Base-by-base conservation (phyloP, 2,113 vertebrate genomes). In the Nyctereutes procyonoides region DNA sequence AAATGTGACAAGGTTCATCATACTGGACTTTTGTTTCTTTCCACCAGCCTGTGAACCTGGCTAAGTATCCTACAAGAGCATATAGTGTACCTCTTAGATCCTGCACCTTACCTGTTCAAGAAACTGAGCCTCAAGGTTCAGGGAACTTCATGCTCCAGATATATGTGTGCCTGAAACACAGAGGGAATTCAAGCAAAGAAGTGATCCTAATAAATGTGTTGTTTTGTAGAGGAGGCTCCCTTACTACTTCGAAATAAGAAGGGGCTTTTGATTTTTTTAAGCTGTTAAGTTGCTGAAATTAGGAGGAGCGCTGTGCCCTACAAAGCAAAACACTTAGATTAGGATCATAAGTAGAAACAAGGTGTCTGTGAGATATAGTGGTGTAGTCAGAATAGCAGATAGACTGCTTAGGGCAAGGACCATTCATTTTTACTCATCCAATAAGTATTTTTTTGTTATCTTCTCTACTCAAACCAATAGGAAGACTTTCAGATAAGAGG, bases 391-490 rank as follows among this genome's bases (percentile, higher is more conserved):
- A 83, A 71, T 65, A 81, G 53, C 43, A 67, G 35, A 81, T 82
- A 80, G 48, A 76, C 56, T 53, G 5, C 43, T 63, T 93, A 95
- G 69, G 56, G 17, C 20, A 95, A 94, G n/a, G 32, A 74, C 56
- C 30, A 38, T 88, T 95, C 38, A 74, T 94, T 93, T 91, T 86
- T 53, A 90, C 76, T 93, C n/a, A 90, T 87, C 20, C 16, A 63
- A 2, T 58, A 76, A 93, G 20, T 65, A 3, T 84, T 55, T 81
- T 26, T 91, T 80, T 24, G 63, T 91, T 95, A 76, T 24, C n/a
- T 89, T 96, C 43, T 93, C 30, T 88, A 1, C 35, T 93, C 60
- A 98, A 95, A 93, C 35, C 60, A 86, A 60, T 95, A 26, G 30
- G 55, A 88, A 84, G 48, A 26, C 48, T 85, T 95, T 81, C 76